These are phyloP conservation scores for Polietes domitor DNA, from an alignment of 2,888 invertebrate species.

Conservation along the genomic window DNA sequence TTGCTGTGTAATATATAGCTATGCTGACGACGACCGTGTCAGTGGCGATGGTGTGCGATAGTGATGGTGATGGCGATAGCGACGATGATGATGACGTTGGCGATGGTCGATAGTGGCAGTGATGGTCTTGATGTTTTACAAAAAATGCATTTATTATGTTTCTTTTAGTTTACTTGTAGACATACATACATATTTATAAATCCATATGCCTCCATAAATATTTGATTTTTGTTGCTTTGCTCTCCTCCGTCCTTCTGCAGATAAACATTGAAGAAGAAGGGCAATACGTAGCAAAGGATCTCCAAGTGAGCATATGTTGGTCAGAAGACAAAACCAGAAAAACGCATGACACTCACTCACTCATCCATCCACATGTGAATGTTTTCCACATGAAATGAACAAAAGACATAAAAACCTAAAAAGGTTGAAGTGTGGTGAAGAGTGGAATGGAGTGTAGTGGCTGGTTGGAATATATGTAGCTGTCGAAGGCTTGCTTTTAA, in stretches of 20 bases:
- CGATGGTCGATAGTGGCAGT: not conserved
- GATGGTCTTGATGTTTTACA: not conserved
- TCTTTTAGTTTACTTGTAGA: not conserved
- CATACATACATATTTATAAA: not conserved
- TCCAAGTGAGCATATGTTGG: constrained; percentile 6
- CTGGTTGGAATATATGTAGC: not conserved
- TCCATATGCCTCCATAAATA: constrained; percentile 22
- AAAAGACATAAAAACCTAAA: not conserved
- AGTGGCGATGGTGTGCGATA: not conserved
- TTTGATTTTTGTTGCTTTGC: constrained; percentile 9
- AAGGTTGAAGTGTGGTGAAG: not conserved
- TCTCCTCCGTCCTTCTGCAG: not conserved
- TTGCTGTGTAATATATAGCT: not conserved
- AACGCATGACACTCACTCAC: not conserved
- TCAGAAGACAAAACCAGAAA: not conserved
- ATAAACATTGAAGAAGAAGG: not conserved
- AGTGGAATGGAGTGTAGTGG: not conserved
- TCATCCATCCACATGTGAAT: not conserved
- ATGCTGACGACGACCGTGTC: not conserved
- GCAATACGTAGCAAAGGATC: not conserved
- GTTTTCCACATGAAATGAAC: not conserved
- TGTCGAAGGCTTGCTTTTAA: not conserved
- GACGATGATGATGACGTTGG: not conserved
- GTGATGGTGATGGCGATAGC: not conserved
- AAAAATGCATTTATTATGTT: constrained; percentile 1